A percentile compares a stretch with the other conserved stretches of the same genome.
Conservation (phyloP, 2,888 invertebrate genomes). For the Tuta absoluta region DNA sequence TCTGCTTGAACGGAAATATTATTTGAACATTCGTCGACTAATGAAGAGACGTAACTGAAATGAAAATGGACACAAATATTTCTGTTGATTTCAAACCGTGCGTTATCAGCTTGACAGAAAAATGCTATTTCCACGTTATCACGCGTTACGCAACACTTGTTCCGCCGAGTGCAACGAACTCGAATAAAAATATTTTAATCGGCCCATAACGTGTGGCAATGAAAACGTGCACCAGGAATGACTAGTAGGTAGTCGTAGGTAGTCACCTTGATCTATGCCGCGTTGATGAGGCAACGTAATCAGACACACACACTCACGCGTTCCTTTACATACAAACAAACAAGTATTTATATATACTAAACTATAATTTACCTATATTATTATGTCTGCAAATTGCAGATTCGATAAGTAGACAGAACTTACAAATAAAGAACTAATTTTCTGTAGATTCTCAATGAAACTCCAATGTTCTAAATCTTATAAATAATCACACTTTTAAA, state of each 20-base stretch:
- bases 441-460: neutral
- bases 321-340: slow-evolving; percentile 14
- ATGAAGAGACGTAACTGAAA: neutral
- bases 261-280: slow-evolving; percentile 56
- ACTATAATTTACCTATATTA: slow-evolving; percentile 17
- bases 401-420: neutral
- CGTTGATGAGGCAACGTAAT: slow-evolving; percentile 38
- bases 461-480: too few relatives aligned
- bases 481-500: too few relatives aligned
- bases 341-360: neutral
- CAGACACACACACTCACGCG: slow-evolving; percentile 15
- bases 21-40: too few relatives aligned
- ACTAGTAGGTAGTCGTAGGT: slow-evolving; percentile 13
- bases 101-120: neutral
- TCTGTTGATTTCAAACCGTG: neutral
- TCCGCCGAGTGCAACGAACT: slow-evolving; percentile 20
- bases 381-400: slow-evolving; percentile 6
- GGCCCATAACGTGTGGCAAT: slow-evolving; percentile 22
- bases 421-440: neutral
- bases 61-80: neutral
- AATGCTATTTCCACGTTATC: slow-evolving; percentile 1
- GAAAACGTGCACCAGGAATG: slow-evolving; percentile 24
- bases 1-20: too few relatives aligned
- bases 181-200: slow-evolving; percentile 25
- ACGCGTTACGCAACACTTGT: neutral